Conservation (phyloP, 2,797 vertebrate species). For the Austrolebias charrua region DNA sequence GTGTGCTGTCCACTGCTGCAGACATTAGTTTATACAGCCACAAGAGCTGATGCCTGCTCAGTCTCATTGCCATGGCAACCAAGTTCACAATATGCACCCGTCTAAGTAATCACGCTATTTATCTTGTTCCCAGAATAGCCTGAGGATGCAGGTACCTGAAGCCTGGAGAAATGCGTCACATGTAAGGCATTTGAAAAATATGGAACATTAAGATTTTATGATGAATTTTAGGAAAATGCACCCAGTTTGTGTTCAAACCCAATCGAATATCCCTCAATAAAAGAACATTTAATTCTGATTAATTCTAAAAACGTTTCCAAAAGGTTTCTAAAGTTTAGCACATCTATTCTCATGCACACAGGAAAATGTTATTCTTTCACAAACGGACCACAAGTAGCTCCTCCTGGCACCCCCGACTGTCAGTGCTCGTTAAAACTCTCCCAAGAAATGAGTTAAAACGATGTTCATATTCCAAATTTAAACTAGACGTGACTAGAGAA, state of each 20-base stretch:
- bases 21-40: conserved; percentile 33
- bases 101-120: conserved; percentile 57
- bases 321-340: conserved; percentile 10
- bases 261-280: no score
- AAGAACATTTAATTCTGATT: conserved; percentile 5
- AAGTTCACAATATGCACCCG: conserved; percentile 36
- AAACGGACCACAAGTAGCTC: conserved; percentile 32
- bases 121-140: conserved; percentile 63
- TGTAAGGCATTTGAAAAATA: conserved; percentile 38
- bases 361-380: conserved; percentile 21
- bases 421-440: conserved; percentile 28
- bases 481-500: conserved; percentile 33
- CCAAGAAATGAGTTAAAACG: conserved; percentile 26
- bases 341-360: conserved; percentile 6
- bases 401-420: conserved; percentile 27
- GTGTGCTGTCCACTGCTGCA: neutral
- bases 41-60: conserved; percentile 36
- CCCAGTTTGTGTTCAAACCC: no score
- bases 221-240: neutral
- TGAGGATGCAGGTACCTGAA: conserved; percentile 50
- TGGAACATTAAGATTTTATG: conserved; percentile 5
- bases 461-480: conserved; percentile 32
- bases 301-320: conserved; percentile 24
- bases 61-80: conserved; percentile 63
- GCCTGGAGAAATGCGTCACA: conserved; percentile 38